These are phyloP conservation scores for Melangyna quadrimaculata DNA, from an alignment of 2,888 invertebrate genomes.

Conservation along the genomic window DNA sequence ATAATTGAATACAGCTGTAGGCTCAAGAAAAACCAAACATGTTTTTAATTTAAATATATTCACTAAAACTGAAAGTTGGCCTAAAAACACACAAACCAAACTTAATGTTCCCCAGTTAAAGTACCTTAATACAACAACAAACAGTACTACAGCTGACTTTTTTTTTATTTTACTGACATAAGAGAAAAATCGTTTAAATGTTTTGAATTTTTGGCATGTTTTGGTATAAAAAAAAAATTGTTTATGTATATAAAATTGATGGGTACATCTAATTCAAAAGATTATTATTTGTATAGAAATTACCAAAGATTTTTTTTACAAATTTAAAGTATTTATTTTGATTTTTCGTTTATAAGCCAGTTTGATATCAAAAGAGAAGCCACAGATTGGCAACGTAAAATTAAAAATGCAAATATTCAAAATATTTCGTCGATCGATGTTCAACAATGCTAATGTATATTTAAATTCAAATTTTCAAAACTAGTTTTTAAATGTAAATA, in stretches of 20 bases:
- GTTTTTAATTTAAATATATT: constrained; percentile 21
- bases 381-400: not conserved
- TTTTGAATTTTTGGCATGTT: not conserved
- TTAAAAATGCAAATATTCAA: constrained; percentile 17
- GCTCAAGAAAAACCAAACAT: not conserved
- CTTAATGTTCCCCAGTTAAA: constrained; percentile 17
- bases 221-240: not conserved
- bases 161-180: not conserved
- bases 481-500: not conserved
- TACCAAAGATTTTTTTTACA: not conserved
- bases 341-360: not conserved
- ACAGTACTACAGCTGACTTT: not conserved
- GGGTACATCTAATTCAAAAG: not conserved
- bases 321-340: not conserved
- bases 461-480: not conserved
- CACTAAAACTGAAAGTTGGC: constrained; percentile 78
- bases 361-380: not conserved
- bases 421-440: constrained; percentile 2
- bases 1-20: constrained; percentile 1
- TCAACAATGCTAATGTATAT: not conserved
- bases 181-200: not conserved
- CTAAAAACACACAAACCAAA: constrained; percentile 78
- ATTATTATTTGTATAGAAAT: not conserved
- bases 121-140: constrained; percentile 4
- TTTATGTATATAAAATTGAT: not conserved